Percentiles rank a stretch among this genome's conserved stretches.
phyloP scores from a whole-genome alignment of 1,140 invertebrate genomes.

The Pomacea maculata region DNA sequence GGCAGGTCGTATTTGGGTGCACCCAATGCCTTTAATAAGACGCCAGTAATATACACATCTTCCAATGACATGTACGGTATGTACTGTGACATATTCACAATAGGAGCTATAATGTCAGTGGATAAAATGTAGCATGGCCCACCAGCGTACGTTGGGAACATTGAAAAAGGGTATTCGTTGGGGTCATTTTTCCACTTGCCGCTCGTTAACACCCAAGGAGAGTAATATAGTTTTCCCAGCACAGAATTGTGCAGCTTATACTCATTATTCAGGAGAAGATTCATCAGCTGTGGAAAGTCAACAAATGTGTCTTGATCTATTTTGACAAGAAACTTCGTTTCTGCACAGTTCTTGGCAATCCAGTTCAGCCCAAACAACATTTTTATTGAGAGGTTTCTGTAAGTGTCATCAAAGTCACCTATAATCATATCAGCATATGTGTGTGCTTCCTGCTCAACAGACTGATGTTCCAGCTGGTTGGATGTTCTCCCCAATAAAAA shows the following conservation, averaged over 20 bases:
- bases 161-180: conserved; percentile 9
- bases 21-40: conserved; percentile 34
- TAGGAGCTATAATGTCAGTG: background rate
- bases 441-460: conserved; percentile 72
- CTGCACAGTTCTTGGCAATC: conserved; percentile 73
- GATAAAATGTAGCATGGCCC: conserved; percentile 12
- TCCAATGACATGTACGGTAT: conserved; percentile 15
- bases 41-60: conserved; percentile 19
- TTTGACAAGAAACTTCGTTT: conserved; percentile 69
- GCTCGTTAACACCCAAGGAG: background rate
- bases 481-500: conserved; percentile 10
- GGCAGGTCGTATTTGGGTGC: conserved; percentile 25
- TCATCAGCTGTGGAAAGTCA: conserved; percentile 50
- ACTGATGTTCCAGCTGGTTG: background rate
- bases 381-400: conserved; percentile 87
- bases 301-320: conserved; percentile 70
- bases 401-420: conserved; percentile 81
- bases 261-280: conserved; percentile 22
- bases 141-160: conserved; percentile 13
- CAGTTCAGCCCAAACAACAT: conserved; percentile 85
- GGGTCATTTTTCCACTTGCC: conserved; percentile 9
- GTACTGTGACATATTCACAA: conserved; percentile 18
- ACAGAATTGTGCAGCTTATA: conserved; percentile 10
- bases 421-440: conserved; percentile 79
- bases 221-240: conserved; percentile 7